phyloP scores from a whole-genome alignment of 2,888 invertebrate species.

The Drosophila sordidapex region DNA sequence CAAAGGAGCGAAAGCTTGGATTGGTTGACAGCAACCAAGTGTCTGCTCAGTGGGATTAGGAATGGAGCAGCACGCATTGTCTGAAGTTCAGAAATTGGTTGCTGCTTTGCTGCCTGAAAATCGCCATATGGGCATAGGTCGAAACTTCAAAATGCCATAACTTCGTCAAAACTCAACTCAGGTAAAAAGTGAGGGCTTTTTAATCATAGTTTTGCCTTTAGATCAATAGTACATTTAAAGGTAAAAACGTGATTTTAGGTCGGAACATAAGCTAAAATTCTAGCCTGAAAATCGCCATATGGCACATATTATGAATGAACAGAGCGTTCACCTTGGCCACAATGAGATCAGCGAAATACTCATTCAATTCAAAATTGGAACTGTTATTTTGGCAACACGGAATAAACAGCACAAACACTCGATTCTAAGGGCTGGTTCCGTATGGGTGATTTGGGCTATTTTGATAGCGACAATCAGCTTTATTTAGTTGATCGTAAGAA shows the following conservation, averaged over 20 bases:
- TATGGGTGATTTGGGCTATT: conserved; percentile 81
- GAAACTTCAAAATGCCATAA: too few relatives aligned
- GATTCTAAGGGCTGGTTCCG: conserved; percentile 74
- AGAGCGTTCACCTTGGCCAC: conserved; percentile 51
- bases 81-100: conserved; percentile 36
- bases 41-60: conserved; percentile 26
- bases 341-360: conserved; percentile 74
- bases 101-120: conserved; percentile 51
- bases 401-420: conserved; percentile 48
- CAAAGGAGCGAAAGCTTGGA: conserved; percentile 33
- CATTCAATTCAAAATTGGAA: conserved; percentile 52
- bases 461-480: conserved; percentile 70
- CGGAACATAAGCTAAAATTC: too few relatives aligned
- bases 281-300: conserved; percentile 6
- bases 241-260: too few relatives aligned
- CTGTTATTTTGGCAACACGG: conserved; percentile 74
- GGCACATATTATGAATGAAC: conserved; percentile 64
- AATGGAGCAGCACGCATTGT: conserved; percentile 59
- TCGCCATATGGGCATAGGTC: background rate
- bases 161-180: too few relatives aligned
- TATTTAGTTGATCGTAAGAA: conserved; percentile 76
- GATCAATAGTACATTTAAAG: too few relatives aligned
- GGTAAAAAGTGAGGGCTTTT: too few relatives aligned
- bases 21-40: conserved; percentile 58
- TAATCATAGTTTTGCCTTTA: too few relatives aligned